phyloP scores from a whole-genome alignment of 2,797 vertebrate genomes.

The Dromococcyx pavoninus region DNA sequence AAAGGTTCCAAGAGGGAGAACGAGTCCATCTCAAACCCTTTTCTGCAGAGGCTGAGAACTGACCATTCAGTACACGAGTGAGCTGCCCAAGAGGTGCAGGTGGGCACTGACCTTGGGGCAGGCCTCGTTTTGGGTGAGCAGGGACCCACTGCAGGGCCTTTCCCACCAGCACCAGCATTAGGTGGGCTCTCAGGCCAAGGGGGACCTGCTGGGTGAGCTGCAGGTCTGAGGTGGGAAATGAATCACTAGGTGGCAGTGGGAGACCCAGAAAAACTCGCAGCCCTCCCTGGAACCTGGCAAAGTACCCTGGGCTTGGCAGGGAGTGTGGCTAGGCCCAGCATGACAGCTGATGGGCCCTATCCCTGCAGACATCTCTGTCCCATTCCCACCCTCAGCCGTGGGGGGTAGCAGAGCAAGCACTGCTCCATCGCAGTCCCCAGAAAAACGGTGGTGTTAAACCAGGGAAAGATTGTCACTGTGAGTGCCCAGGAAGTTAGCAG shows the following conservation, averaged over 20 bases:
- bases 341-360: not conserved
- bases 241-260: conserved; percentile 45
- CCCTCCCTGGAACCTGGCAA: not conserved
- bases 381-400: not conserved
- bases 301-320: not conserved
- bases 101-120: accelerated
- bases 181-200: not conserved
- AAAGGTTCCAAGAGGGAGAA: no score
- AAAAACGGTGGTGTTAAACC: not conserved
- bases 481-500: accelerated
- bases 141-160: not conserved
- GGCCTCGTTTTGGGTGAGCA: not conserved
- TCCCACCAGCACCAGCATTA: accelerated
- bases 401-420: not conserved
- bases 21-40: not conserved
- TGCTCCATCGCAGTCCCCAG: accelerated
- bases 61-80: not conserved
- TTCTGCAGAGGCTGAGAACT: not conserved
- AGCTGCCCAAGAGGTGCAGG: not conserved
- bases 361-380: not conserved
- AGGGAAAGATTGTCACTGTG: accelerated
- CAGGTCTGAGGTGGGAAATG: not conserved
- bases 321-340: not conserved
- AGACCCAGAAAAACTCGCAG: not conserved
- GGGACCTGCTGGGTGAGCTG: not conserved